A percentile compares a stretch with the other conserved stretches of the same genome.
phyloP scores from a whole-genome alignment of 30 jellyfish, hydroid and myxozoan genomes.

The Aurelia coerulea region DNA sequence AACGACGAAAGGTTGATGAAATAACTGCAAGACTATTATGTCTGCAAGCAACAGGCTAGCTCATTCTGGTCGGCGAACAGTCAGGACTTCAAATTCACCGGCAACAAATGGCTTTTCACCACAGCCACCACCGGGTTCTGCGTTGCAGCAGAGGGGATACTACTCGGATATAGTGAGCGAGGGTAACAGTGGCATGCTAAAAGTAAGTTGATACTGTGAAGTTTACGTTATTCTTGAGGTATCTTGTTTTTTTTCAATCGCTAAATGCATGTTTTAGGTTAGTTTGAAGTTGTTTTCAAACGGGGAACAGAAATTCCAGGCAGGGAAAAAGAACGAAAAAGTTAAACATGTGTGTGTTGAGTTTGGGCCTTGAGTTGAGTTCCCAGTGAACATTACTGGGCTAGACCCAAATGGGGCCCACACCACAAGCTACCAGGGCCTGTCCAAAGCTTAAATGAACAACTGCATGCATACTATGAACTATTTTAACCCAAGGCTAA shows the following conservation, averaged over 20 bases:
- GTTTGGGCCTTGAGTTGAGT: not conserved
- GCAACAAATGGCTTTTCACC: not conserved
- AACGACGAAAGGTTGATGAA: not conserved
- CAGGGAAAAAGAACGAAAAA: not conserved
- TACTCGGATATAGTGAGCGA: constrained; percentile 80
- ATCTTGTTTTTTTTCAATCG: not conserved
- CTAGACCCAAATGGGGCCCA: no score
- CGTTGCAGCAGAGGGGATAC: constrained; percentile 88
- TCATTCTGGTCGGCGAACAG: constrained; percentile 23
- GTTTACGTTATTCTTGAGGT: not conserved
- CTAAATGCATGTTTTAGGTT: not conserved
- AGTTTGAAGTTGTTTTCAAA: no score
- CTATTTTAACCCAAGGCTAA: no score
- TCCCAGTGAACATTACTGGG: no score
- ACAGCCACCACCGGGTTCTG: constrained; percentile 7
- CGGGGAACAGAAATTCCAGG: not conserved
- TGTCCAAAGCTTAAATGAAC: no score
- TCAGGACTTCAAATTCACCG: constrained; percentile 23
- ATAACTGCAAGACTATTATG: not conserved
- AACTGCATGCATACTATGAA: no score
- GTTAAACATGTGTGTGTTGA: not conserved
- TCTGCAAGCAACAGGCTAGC: constrained; percentile 21
- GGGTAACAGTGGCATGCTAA: constrained; percentile 2
- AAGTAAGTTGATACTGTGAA: constrained; percentile 30
- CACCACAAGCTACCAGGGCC: no score